Evolutionary conservation across 2,797 vertebrate species (phyloP).

Genomic region (Catostomus latipinnis): DNA sequence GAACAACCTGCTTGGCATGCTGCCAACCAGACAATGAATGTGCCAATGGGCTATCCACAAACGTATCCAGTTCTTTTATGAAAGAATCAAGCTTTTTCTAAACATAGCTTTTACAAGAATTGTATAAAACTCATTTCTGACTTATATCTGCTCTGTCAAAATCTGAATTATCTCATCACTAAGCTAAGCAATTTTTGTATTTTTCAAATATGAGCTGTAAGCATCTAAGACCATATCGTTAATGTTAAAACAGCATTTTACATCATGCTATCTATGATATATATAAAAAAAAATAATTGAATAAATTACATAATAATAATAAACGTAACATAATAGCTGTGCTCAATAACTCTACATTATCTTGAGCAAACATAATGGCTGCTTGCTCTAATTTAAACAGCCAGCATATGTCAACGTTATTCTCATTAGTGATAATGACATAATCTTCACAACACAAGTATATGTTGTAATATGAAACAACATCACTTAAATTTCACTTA

Average conservation of each 20-base stretch:
- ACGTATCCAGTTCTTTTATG: not conserved
- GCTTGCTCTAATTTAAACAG: not conserved
- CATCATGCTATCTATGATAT: too few relatives aligned
- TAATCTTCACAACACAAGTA: conserved; percentile 22
- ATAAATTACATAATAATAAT: not conserved
- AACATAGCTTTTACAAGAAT: too few relatives aligned
- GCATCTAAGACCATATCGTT: too few relatives aligned
- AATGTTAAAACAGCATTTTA: too few relatives aligned
- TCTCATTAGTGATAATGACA: conserved; percentile 1
- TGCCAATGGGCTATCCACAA: conserved; percentile 17
- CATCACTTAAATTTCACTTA: conserved; percentile 34
- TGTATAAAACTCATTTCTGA: too few relatives aligned
- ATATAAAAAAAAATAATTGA: too few relatives aligned
- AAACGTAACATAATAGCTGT: not conserved
- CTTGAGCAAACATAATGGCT: not conserved
- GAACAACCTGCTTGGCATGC: conserved; percentile 46
- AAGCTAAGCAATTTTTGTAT: too few relatives aligned
- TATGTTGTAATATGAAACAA: conserved; percentile 27
- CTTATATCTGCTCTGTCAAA: too few relatives aligned
- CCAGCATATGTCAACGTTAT: not conserved
- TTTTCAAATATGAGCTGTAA: too few relatives aligned
- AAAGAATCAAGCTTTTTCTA: not conserved
- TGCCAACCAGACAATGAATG: conserved; percentile 12
- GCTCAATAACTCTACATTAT: not conserved
- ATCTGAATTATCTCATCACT: too few relatives aligned